A percentile compares a stretch with the other conserved stretches of the same genome.
Conservation (phyloP, 2,797 vertebrate genomes). For the Peromyscus eremicus region DNA sequence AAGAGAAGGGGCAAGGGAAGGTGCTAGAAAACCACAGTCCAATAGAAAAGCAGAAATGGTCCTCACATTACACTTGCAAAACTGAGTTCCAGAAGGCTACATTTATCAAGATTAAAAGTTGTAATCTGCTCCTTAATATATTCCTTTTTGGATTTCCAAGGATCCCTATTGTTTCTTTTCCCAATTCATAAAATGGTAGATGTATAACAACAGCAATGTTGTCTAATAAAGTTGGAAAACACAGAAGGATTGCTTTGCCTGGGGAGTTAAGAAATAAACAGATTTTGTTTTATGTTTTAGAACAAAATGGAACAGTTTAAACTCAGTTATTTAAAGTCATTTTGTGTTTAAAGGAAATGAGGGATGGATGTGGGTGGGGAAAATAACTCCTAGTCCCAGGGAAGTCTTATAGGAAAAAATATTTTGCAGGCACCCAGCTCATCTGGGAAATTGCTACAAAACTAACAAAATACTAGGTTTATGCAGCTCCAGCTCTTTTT, state of each 20-base stretch:
- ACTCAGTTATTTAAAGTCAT: constrained; percentile 75
- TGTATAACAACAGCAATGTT: background rate
- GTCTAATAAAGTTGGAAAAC: constrained; percentile 55
- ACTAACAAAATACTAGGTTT: constrained; percentile 19
- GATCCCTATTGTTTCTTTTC: constrained; percentile 30
- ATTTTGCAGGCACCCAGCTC: constrained; percentile 51
- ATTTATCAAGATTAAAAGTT: background rate
- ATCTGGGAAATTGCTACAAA: constrained; percentile 73
- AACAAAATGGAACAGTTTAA: constrained; percentile 79
- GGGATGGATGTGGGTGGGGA: constrained; percentile 73
- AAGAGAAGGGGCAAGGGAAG: background rate
- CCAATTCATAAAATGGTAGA: background rate
- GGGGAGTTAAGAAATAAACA: constrained; percentile 66
- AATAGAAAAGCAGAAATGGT: constrained; percentile 15
- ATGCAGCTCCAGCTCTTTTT: background rate
- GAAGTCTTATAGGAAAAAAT: constrained; percentile 67
- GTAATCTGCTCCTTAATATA: background rate
- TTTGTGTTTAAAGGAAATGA: constrained; percentile 78
- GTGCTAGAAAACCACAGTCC: background rate
- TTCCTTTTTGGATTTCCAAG: constrained; percentile 14
- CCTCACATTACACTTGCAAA: background rate
- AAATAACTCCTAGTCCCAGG: constrained; percentile 70
- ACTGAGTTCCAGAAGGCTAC: constrained; percentile 30
- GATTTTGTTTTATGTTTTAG: constrained; percentile 63
- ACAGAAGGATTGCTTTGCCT: constrained; percentile 75